Percentiles rank a stretch among this genome's conserved stretches.
Evolutionary conservation across 2,797 vertebrate genomes (phyloP).

Genomic region (Yasuhikotakia modesta): DNA sequence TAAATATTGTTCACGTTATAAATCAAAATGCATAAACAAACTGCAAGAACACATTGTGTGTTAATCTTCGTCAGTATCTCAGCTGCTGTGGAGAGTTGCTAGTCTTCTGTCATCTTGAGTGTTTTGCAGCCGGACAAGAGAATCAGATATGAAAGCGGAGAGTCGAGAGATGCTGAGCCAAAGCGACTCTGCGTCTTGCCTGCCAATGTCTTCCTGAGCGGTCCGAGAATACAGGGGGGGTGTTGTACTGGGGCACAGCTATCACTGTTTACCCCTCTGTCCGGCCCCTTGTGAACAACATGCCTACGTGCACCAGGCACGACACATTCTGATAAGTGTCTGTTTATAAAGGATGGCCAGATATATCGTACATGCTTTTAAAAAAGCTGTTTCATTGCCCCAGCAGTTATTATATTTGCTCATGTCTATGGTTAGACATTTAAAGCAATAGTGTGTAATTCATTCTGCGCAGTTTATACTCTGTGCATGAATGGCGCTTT

Average conservation of each 20-base stretch:
- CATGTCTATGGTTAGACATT: no score
- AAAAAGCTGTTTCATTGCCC: no score
- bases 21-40: neutral
- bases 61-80: neutral
- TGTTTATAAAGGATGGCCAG: slow-evolving; percentile 8
- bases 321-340: slow-evolving; percentile 37
- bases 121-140: slow-evolving; percentile 47
- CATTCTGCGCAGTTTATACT: no score
- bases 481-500: no score
- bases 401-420: no score
- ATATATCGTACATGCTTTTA: neutral
- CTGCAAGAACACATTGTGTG: no score
- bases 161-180: slow-evolving; percentile 24
- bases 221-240: slow-evolving; percentile 68
- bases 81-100: neutral
- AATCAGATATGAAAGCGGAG: slow-evolving; percentile 40
- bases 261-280: slow-evolving; percentile 32
- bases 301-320: slow-evolving; percentile 37
- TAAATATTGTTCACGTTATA: neutral
- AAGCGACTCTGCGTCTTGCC: slow-evolving; percentile 36
- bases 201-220: slow-evolving; percentile 65
- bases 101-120: neutral
- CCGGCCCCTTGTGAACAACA: slow-evolving; percentile 40
- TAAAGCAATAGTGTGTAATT: no score
- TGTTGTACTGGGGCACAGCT: slow-evolving; percentile 70